Conservation (phyloP, 2,888 invertebrate species). For the Latrodectus hesperus region DNA sequence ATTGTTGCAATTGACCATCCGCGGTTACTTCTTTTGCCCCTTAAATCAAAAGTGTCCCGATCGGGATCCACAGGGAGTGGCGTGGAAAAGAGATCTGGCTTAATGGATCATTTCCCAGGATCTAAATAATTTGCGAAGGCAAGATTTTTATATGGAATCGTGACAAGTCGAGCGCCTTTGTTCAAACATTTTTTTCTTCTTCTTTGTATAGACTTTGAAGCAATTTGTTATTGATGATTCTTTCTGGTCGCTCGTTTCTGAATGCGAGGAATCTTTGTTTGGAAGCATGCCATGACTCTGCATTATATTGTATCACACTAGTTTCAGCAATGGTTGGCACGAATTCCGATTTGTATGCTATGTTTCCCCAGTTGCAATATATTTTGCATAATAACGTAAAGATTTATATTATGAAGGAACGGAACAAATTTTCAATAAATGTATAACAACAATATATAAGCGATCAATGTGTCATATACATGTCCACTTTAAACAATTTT, state of each 20-base stretch:
- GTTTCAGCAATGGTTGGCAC: background rate
- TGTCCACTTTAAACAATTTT: too few species aligned
- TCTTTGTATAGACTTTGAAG: conserved; percentile 34
- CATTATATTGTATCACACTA: background rate
- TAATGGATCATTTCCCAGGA: conserved; percentile 55
- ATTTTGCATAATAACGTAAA: too few species aligned
- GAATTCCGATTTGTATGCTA: too few species aligned
- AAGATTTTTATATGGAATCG: conserved; percentile 27
- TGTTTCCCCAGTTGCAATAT: too few species aligned
- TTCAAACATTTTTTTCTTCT: conserved; percentile 8
- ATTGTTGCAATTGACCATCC: conserved; percentile 37
- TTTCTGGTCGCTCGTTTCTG: conserved; percentile 11
- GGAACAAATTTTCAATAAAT: too few species aligned
- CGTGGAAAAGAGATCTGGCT: conserved; percentile 16
- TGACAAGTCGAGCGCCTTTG: conserved; percentile 41
- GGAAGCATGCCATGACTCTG: background rate
- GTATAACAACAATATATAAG: too few species aligned
- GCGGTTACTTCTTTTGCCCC: conserved; percentile 20
- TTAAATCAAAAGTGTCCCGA: conserved; percentile 34
- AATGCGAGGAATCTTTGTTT: background rate
- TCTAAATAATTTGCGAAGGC: conserved; percentile 23
- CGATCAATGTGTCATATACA: too few species aligned
- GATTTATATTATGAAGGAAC: too few species aligned
- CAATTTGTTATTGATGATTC: background rate
- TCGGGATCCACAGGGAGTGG: conserved; percentile 7